Conservation (phyloP, 2,888 invertebrate genomes). For the Brachyopa scutellaris region DNA sequence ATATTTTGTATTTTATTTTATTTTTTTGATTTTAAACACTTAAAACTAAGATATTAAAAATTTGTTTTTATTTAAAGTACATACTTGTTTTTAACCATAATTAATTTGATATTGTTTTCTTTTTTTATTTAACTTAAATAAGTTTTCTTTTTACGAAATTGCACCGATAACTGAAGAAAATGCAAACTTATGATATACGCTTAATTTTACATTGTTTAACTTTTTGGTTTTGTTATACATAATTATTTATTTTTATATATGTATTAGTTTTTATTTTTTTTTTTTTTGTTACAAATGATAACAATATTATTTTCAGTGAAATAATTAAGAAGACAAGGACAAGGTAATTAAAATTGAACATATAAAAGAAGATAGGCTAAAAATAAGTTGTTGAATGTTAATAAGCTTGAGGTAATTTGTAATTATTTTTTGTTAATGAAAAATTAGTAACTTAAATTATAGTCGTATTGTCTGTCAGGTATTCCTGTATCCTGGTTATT, state of each 20-base stretch:
- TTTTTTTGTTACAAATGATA: neutral
- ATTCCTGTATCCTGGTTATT: no score
- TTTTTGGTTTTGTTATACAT: neutral
- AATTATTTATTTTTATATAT: neutral
- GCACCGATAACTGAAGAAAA: neutral
- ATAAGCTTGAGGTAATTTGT: slow-evolving; percentile 16
- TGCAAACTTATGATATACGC: neutral
- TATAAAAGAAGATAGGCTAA: neutral
- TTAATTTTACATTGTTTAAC: neutral
- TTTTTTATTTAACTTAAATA: slow-evolving; percentile 8
- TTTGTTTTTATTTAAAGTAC: slow-evolving; percentile 54
- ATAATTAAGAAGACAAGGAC: neutral
- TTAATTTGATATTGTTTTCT: neutral
- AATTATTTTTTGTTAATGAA: no score
- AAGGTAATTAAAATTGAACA: neutral
- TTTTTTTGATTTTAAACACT: slow-evolving; percentile 43
- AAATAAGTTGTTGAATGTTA: neutral
- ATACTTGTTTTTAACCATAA: slow-evolving; percentile 9
- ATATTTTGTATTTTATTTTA: no score
- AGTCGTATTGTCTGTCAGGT: no score
- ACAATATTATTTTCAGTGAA: neutral
- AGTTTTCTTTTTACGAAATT: slow-evolving; percentile 3
- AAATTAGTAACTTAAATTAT: no score
- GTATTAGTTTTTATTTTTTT: neutral
- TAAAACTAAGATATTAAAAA: slow-evolving; percentile 58